Evolutionary conservation across 2,797 vertebrate genomes (phyloP).

Genomic region (Tiaroga cobitis): DNA sequence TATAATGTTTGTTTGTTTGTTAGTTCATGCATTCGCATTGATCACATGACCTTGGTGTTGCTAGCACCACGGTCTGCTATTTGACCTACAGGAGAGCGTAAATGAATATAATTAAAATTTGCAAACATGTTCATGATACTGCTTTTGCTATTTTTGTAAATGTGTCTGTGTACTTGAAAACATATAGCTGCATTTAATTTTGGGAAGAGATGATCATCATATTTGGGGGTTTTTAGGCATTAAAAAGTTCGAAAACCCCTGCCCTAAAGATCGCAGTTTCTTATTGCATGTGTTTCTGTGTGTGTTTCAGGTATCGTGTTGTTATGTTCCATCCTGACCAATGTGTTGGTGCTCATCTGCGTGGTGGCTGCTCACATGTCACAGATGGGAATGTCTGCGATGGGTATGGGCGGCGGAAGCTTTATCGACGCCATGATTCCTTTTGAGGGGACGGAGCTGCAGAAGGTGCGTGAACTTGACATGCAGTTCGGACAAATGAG

Average conservation of each 20-base stretch:
- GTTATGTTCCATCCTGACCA: constrained; percentile 81
- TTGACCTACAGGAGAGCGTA: no score
- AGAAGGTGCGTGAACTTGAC: constrained; percentile 82
- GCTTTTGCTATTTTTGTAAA: not conserved
- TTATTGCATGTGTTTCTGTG: constrained; percentile 6
- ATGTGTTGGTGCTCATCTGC: constrained; percentile 86
- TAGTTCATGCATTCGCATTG: no score
- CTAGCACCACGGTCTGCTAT: no score
- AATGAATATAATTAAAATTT: no score
- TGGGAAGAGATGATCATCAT: not conserved
- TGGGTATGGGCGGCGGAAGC: constrained; percentile 68
- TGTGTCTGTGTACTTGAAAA: not conserved
- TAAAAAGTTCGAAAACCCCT: not conserved
- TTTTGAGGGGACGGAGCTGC: constrained; percentile 85
- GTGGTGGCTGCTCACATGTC: constrained; percentile 82
- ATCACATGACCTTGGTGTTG: no score
- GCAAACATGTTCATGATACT: no score
- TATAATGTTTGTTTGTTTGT: no score
- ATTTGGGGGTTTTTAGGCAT: not conserved
- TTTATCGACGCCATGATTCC: constrained; percentile 81
- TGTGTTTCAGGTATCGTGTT: constrained; percentile 82
- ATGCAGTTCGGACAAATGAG: constrained; percentile 89
- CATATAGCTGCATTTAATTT: not conserved
- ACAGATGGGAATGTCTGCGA: constrained; percentile 78
- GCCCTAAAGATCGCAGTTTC: not conserved